Conservation (phyloP, 92 coral and sea anemone species). For the Umimayanthus kanabou region DNA sequence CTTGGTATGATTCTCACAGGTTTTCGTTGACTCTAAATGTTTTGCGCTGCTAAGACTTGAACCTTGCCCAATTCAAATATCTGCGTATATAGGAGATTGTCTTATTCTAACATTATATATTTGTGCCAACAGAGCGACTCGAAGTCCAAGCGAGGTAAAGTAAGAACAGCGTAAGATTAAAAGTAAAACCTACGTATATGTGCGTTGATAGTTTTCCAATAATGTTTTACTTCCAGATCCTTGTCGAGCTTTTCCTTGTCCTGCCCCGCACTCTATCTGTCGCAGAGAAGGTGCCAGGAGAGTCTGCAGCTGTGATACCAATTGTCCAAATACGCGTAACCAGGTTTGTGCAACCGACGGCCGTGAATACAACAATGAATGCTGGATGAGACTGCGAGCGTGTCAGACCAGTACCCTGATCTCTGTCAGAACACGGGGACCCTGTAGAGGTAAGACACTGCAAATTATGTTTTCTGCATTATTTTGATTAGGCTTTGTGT, state of each 20-base stretch:
- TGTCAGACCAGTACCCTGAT: constrained; percentile 23
- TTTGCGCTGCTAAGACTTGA: neutral
- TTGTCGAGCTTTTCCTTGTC: constrained; percentile 25
- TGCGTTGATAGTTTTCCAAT: neutral
- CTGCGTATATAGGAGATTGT: too few species aligned
- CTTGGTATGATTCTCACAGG: too few species aligned
- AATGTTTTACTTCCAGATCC: constrained; percentile 1
- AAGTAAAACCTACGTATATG: neutral
- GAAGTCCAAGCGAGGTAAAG: neutral
- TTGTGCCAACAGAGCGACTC: neutral
- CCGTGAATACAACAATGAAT: constrained; percentile 20
- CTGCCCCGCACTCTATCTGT: constrained; percentile 25
- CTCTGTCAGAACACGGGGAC: constrained; percentile 13
- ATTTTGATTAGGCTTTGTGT: neutral
- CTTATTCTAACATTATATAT: neutral
- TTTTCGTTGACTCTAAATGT: too few species aligned
- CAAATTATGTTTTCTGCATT: neutral
- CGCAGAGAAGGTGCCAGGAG: constrained; percentile 14
- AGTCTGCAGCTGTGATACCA: constrained; percentile 7
- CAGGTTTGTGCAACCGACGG: constrained; percentile 29
- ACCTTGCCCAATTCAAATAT: neutral
- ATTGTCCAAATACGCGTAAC: neutral
- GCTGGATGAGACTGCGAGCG: constrained; percentile 32
- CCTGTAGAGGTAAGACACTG: constrained; percentile 8
- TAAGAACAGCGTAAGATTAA: neutral